Evolutionary conservation across 2,888 invertebrate genomes (phyloP).

Genomic region (Labia minor): DNA sequence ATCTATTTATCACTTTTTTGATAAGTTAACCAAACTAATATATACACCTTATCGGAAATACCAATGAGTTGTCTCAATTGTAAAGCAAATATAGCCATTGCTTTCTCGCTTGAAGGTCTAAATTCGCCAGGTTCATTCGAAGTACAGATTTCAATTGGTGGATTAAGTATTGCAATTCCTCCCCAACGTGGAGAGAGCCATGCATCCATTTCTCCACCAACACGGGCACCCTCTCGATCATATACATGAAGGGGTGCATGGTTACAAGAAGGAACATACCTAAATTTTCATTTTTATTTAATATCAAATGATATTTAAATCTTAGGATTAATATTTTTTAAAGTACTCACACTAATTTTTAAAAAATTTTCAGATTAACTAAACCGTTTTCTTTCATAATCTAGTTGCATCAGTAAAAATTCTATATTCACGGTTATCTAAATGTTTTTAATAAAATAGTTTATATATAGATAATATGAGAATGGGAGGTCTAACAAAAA

Average conservation of each 20-base stretch:
- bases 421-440: too few species aligned
- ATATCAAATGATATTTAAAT: not conserved
- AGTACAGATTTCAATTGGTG: constrained; percentile 35
- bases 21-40: constrained; percentile 17
- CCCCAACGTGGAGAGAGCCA: constrained; percentile 86
- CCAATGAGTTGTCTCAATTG: constrained; percentile 66
- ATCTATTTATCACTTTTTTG: too few species aligned
- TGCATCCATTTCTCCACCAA: constrained; percentile 46
- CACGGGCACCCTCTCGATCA: constrained; percentile 31
- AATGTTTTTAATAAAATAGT: too few species aligned
- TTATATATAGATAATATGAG: too few species aligned
- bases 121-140: constrained; percentile 14
- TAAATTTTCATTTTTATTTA: not conserved
- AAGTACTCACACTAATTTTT: too few species aligned
- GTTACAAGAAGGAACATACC: constrained; percentile 54
- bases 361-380: too few species aligned
- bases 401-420: too few species aligned
- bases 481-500: too few species aligned
- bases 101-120: not conserved
- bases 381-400: too few species aligned
- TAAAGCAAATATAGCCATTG: not conserved
- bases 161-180: constrained; percentile 68
- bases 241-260: constrained; percentile 64
- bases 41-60: constrained; percentile 48
- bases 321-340: not conserved